Evolutionary conservation across 2,797 vertebrate species (phyloP).

Genomic region (Glossophaga mutica): DNA sequence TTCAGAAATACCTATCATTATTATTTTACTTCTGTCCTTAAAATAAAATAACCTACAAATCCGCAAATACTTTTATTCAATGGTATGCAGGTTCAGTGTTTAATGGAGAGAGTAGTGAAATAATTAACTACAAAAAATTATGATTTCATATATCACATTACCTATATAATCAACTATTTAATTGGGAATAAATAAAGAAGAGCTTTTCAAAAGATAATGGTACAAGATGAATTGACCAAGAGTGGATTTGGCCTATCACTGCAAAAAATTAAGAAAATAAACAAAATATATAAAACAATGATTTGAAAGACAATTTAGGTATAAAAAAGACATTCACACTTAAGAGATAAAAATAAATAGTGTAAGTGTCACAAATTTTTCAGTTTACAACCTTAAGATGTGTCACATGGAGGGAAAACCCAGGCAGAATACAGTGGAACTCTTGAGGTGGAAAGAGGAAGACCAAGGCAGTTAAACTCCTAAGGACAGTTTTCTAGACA

Average conservation of each 20-base stretch:
- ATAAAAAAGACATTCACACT: neutral
- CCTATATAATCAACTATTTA: neutral
- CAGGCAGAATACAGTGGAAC: neutral
- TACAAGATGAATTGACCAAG: neutral
- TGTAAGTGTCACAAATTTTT: neutral
- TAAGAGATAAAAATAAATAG: neutral
- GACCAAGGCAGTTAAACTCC: neutral
- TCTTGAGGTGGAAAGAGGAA: neutral
- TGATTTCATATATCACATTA: neutral
- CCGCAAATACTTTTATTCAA: neutral
- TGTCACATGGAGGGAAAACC: neutral
- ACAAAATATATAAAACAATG: neutral
- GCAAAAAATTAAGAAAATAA: neutral
- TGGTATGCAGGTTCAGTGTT: neutral
- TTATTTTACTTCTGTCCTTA: neutral
- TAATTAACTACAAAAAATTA: neutral
- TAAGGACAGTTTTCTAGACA: neutral
- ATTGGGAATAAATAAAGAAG: neutral
- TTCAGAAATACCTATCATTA: constrained; percentile 31
- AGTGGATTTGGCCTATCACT: neutral
- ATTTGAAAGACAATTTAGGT: neutral
- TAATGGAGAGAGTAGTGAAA: constrained; percentile 5
- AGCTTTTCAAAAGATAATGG: neutral
- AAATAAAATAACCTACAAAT: constrained; percentile 32
- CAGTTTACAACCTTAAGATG: neutral